Evolutionary conservation across 2,113 vertebrate genomes (phyloP).

Genomic region (Carassius carassius): DNA sequence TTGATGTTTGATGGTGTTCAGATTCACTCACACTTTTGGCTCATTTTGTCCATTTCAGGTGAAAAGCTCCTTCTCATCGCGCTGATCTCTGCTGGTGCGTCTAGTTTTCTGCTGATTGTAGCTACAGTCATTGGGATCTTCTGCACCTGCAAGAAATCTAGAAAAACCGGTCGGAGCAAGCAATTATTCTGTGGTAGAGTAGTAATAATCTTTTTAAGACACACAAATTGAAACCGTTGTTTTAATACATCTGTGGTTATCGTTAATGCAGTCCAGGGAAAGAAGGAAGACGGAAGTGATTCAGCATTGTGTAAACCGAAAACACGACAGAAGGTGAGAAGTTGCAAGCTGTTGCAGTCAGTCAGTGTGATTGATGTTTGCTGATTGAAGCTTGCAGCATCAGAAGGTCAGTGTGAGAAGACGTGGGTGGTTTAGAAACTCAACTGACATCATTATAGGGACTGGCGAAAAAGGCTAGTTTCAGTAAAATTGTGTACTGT

Average conservation of each 20-base stretch:
- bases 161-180: background rate
- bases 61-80: background rate
- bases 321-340: background rate
- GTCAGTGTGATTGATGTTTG: background rate
- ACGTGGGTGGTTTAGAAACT: background rate
- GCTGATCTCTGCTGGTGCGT: background rate
- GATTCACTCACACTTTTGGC: too few species aligned
- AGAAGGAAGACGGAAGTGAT: background rate
- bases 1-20: too few species aligned
- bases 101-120: background rate
- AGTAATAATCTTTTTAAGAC: background rate
- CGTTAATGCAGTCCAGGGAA: background rate
- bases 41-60: too few species aligned
- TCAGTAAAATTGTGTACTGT: background rate
- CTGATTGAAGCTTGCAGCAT: background rate
- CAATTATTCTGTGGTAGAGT: background rate
- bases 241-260: background rate
- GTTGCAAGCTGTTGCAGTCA: background rate
- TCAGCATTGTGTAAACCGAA: background rate
- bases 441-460: background rate
- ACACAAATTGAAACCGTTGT: background rate
- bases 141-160: background rate
- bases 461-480: background rate
- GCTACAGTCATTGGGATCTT: background rate
- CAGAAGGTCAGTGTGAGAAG: background rate